Evolutionary conservation across 2,797 vertebrate genomes (phyloP), one percentile per base, ranked within the genome.

Genomic region (Astyanax mexicanus): DNA sequence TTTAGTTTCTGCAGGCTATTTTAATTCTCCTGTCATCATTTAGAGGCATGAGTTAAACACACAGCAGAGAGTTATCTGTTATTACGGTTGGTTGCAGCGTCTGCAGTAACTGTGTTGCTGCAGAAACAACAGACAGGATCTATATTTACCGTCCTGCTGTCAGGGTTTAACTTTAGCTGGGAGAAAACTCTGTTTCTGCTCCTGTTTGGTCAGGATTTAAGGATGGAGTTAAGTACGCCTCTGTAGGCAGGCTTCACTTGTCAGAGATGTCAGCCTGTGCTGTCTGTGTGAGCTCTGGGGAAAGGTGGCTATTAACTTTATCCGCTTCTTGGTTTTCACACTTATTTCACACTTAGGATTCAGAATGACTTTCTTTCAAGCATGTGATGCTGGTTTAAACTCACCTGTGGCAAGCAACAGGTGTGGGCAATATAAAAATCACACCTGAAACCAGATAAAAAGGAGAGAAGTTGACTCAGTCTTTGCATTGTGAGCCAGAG

Each of bases 1-100:
- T n/a, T 58, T 70, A 79, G 69, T 54, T 19, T 47, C 15, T 13
- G 32, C 54, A 29, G 54, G 13, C 57, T 64, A 42, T 52, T 27
- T 45, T 12, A 27, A 44, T 55, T 17, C 72, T 8, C 57, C 13
- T 44, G 47, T 17, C 40, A 17, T 11, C 1, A 23, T 4, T 9
- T 9, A 35, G 55, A 17, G 12, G 29, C 12, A 8, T 3, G n/a
- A 4, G 45, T 47, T 47, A 47, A 47, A 47, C 45, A 47, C 17
- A 47, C 2, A 47, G n/a, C n/a, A 19, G 45, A 7, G 45, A 19
- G 15, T 1, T 12, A 5, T 17, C 15, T 17, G 9, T 17, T 32
- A 29, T 8, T 15, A 8, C 15, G 13, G 13, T 8, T n/a, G 10
- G 27, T 12, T 27, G 15, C 27, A 57, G 2, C 3, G 4, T 35